Percentiles rank a stretch among this genome's conserved stretches.
phyloP scores from a whole-genome alignment of 2,888 invertebrate species.

The Caradrina kadenii region DNA sequence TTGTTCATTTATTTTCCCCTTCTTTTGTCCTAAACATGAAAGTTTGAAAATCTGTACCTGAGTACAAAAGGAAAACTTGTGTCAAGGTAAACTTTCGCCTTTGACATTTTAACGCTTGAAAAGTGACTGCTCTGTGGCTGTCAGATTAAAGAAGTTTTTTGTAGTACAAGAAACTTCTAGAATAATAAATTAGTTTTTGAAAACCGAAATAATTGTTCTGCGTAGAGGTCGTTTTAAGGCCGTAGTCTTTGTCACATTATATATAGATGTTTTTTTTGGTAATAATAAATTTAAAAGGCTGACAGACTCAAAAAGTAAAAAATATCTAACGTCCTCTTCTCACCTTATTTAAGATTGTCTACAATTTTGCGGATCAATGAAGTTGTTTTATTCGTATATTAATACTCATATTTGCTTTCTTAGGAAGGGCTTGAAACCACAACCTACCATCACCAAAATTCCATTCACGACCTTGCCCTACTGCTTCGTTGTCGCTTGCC shows the following conservation, averaged over 20 bases:
- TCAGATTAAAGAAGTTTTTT: conserved; percentile 24
- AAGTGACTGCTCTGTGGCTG: conserved; percentile 27
- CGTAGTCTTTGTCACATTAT: not conserved
- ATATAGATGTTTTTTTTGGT: too few species aligned
- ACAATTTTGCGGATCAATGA: conserved; percentile 16
- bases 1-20: conserved; percentile 12
- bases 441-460: conserved; percentile 57
- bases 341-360: conserved; percentile 16
- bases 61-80: conserved; percentile 35
- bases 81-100: conserved; percentile 50
- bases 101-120: conserved; percentile 50
- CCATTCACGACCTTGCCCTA: conserved; percentile 78
- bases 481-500: conserved; percentile 70
- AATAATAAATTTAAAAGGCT: not conserved
- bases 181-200: conserved; percentile 24
- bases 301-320: not conserved
- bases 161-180: not conserved
- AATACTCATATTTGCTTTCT: conserved; percentile 28
- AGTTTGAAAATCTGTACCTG: conserved; percentile 21
- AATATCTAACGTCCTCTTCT: not conserved
- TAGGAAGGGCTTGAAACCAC: conserved; percentile 33
- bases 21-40: conserved; percentile 16
- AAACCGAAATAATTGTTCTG: not conserved
- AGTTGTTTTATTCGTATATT: conserved; percentile 8
- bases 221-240: not conserved